Conservation (phyloP, 2,797 vertebrate genomes). For the Lycodopsis pacificus region DNA sequence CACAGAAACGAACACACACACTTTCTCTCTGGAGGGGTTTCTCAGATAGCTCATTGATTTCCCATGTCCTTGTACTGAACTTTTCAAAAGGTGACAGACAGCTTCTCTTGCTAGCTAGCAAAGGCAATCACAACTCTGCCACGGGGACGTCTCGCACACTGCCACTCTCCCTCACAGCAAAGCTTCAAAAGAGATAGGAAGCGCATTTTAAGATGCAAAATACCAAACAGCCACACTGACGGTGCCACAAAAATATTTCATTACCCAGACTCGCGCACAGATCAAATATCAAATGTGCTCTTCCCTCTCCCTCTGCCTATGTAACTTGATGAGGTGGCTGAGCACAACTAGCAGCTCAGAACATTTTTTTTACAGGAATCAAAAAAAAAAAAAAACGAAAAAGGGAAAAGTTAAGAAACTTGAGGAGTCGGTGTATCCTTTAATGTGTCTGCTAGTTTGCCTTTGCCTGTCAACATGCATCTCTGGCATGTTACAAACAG, state of each 20-base stretch:
- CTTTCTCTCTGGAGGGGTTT: constrained; percentile 58
- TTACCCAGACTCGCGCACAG: constrained; percentile 70
- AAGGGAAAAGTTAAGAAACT: constrained; percentile 65
- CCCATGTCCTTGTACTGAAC: constrained; percentile 80
- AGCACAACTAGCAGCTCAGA: constrained; percentile 65
- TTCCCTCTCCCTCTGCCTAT: constrained; percentile 58
- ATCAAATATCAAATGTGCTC: constrained; percentile 76
- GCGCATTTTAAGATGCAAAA: constrained; percentile 73
- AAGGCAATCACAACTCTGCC: constrained; percentile 69
- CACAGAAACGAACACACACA: background rate
- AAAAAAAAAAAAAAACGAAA: constrained; percentile 51
- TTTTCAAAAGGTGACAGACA: constrained; percentile 80
- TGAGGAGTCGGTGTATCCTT: constrained; percentile 74
- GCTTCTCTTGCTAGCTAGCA: constrained; percentile 59
- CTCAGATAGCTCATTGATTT: constrained; percentile 81
- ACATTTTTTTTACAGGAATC: constrained; percentile 76
- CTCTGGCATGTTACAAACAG: constrained; percentile 64
- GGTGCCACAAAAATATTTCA: constrained; percentile 69
- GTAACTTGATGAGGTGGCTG: constrained; percentile 76
- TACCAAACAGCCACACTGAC: constrained; percentile 63
- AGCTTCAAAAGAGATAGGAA: constrained; percentile 63
- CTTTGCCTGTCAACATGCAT: constrained; percentile 73
- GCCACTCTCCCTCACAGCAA: constrained; percentile 51
- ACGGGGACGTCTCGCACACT: constrained; percentile 46
- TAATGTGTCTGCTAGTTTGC: constrained; percentile 73